Evolutionary conservation across 1,140 invertebrate genomes (phyloP).

Genomic region (Pogonus chalceus): DNA sequence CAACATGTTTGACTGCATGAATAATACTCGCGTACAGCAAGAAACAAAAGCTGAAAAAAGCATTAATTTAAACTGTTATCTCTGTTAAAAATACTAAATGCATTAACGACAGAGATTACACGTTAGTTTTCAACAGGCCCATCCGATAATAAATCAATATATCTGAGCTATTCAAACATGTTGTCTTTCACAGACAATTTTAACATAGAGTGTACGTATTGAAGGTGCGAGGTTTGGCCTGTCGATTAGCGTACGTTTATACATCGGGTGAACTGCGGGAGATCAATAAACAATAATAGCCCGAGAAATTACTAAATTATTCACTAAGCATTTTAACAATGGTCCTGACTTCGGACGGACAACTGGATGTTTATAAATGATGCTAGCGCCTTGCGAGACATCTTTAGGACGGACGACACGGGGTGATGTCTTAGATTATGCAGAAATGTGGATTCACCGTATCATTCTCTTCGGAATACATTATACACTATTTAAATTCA

Average conservation of each 20-base stretch:
- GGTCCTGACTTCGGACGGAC: conserved; percentile 18
- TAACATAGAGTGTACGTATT: background rate
- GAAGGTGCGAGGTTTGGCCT: conserved; percentile 23
- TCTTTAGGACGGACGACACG: too few relatives aligned
- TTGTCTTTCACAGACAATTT: background rate
- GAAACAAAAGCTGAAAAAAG: background rate
- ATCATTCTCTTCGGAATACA: too few relatives aligned
- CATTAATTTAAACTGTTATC: conserved; percentile 4
- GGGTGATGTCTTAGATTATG: too few relatives aligned
- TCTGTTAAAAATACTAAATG: conserved; percentile 1
- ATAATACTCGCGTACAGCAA: background rate
- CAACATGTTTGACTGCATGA: background rate
- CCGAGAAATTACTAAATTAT: conserved; percentile 28
- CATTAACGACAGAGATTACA: conserved; percentile 1
- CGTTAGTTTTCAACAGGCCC: background rate
- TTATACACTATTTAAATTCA: too few relatives aligned
- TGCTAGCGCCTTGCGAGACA: too few relatives aligned
- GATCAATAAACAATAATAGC: conserved; percentile 29
- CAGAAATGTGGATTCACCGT: too few relatives aligned
- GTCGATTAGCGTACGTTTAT: conserved; percentile 27
- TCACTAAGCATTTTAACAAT: conserved; percentile 23
- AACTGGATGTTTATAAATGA: conserved; percentile 17
- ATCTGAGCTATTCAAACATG: background rate
- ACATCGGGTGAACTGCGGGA: conserved; percentile 25
- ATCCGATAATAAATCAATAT: conserved; percentile 2